phyloP scores from a whole-genome alignment of 2,888 invertebrate species.

The Xanthia togata region DNA sequence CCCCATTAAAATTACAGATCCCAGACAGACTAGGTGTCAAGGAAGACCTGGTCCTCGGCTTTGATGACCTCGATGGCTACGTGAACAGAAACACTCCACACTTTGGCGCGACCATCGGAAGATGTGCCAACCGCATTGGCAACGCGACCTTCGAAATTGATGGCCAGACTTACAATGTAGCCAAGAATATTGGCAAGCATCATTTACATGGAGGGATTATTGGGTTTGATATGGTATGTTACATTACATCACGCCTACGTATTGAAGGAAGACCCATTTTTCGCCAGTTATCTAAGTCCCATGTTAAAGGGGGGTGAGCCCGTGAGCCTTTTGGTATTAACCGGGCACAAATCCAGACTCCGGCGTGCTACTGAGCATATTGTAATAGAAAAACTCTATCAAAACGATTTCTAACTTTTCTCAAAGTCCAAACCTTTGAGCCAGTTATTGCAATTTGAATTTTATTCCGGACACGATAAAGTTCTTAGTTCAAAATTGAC shows the following conservation, averaged over 20 bases:
- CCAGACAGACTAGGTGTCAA: slow-evolving; percentile 93
- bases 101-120: slow-evolving; percentile 96
- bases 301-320: not conserved
- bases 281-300: not conserved
- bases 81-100: slow-evolving; percentile 90
- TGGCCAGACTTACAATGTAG: slow-evolving; percentile 92
- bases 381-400: not conserved
- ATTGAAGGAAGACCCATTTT: not conserved
- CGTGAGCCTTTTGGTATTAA: not conserved
- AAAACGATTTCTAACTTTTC: not conserved
- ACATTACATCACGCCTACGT: not conserved
- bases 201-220: slow-evolving; percentile 96
- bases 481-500: not conserved
- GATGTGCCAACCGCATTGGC: slow-evolving; percentile 96
- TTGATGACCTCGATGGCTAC: slow-evolving; percentile 93
- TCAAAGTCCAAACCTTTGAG: not conserved
- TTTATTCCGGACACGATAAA: not conserved
- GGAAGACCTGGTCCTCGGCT: slow-evolving; percentile 96
- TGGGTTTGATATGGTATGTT: slow-evolving; percentile 93
- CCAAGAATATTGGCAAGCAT: slow-evolving; percentile 93
- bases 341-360: not conserved
- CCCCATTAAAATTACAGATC: slow-evolving; percentile 77
- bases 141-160: slow-evolving; percentile 90
- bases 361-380: not conserved
- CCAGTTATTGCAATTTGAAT: not conserved